Evolutionary conservation across 1,140 invertebrate genomes (phyloP).

Genomic region (Matsumurasca onukii): DNA sequence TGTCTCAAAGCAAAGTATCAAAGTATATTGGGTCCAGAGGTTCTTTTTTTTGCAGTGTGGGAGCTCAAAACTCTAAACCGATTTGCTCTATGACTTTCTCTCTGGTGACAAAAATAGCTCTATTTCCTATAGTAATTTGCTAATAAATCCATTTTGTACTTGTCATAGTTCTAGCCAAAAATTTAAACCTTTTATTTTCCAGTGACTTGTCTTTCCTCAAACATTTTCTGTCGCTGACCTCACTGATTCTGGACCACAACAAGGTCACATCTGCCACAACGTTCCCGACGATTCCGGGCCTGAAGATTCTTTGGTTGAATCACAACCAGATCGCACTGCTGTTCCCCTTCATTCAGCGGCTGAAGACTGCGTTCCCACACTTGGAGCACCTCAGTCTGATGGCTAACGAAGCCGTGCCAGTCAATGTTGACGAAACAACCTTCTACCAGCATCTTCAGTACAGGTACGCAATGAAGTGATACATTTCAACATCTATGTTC

Average conservation of each 20-base stretch:
- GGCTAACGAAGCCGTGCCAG: conserved; percentile 75
- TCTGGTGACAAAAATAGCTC: neutral
- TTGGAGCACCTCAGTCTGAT: conserved; percentile 70
- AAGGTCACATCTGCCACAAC: conserved; percentile 60
- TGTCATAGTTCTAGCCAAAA: conserved; percentile 7
- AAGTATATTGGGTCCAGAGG: neutral
- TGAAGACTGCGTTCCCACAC: conserved; percentile 64
- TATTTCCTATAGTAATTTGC: neutral
- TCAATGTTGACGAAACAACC: conserved; percentile 70
- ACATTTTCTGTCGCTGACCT: conserved; percentile 66
- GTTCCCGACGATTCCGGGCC: conserved; percentile 64
- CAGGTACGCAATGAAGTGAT: conserved; percentile 54
- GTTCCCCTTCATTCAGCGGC: conserved; percentile 66
- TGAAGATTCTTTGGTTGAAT: conserved; percentile 78
- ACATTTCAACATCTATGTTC: neutral
- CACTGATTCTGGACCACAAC: conserved; percentile 74
- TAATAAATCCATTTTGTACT: neutral
- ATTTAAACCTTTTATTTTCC: conserved; percentile 43
- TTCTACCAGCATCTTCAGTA: conserved; percentile 77
- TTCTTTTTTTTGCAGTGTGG: too few relatives aligned
- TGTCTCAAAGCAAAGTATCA: neutral
- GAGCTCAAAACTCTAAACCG: neutral
- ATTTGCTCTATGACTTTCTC: neutral
- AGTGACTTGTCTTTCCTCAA: conserved; percentile 68
- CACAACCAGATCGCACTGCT: conserved; percentile 69